Conservation (phyloP, 2,113 vertebrate species). For the Daboia siamensis region DNA sequence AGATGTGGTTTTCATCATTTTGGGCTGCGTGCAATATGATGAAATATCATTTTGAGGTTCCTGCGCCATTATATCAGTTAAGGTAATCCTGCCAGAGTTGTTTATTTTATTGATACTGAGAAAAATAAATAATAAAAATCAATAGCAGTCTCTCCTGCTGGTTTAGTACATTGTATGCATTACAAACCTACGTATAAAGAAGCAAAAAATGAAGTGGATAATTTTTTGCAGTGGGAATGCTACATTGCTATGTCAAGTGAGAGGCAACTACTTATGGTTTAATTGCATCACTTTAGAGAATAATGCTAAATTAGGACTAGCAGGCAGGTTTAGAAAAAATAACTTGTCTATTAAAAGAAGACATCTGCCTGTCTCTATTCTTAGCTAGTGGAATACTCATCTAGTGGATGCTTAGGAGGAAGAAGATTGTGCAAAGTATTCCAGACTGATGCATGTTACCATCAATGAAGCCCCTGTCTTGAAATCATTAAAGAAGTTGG, state of each 20-base stretch:
- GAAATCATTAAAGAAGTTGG: background rate
- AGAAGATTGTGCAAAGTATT: background rate
- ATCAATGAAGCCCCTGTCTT: background rate
- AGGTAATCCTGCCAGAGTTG: conserved; percentile 37
- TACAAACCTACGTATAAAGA: background rate
- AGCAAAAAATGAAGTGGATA: background rate
- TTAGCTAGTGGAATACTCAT: background rate
- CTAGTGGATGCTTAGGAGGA: background rate
- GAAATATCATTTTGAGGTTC: conserved; percentile 18
- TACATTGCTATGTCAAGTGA: background rate
- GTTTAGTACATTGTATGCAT: conserved; percentile 1
- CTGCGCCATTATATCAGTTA: conserved; percentile 32
- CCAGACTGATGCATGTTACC: background rate
- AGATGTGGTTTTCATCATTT: conserved; percentile 60
- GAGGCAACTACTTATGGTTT: background rate
- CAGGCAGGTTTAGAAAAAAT: background rate
- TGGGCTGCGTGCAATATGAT: conserved; percentile 54
- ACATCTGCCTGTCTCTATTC: background rate
- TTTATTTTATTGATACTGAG: conserved; percentile 13
- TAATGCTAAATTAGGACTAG: background rate
- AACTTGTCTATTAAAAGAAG: background rate
- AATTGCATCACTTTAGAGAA: background rate
- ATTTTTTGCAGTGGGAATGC: background rate
- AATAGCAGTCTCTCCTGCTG: too few relatives aligned
- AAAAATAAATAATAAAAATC: background rate